These are phyloP conservation scores for Pseudochromis fuscus DNA, from an alignment of 2,797 vertebrate genomes.

Conservation along the genomic window DNA sequence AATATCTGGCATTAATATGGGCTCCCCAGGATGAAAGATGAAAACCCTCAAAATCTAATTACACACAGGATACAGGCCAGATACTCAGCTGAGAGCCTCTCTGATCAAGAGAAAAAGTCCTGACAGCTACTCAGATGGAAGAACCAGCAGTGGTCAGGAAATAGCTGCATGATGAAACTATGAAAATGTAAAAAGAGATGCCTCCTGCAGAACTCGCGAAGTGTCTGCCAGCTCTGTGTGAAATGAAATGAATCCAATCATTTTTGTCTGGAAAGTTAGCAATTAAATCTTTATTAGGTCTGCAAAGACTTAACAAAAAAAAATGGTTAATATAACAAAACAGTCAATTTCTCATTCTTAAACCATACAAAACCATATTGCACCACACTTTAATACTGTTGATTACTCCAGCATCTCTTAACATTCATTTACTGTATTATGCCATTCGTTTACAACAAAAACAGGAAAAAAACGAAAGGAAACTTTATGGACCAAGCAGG, in stretches of 20 bases:
- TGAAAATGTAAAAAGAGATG: slow-evolving; percentile 38
- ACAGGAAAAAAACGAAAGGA: slow-evolving; percentile 23
- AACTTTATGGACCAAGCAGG: slow-evolving; percentile 51
- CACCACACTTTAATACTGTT: slow-evolving; percentile 73
- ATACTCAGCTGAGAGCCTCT: slow-evolving; percentile 29
- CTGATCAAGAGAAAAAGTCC: slow-evolving; percentile 33
- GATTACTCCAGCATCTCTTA: slow-evolving; percentile 54
- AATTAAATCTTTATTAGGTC: slow-evolving; percentile 85
- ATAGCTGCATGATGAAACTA: slow-evolving; percentile 55
- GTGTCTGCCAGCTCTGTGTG: slow-evolving; percentile 12
- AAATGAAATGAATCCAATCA: slow-evolving; percentile 59
- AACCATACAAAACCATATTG: slow-evolving; percentile 84
- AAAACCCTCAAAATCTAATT: slow-evolving; percentile 7
- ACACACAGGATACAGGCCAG: not conserved
- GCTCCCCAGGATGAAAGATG: not conserved
- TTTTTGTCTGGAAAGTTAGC: slow-evolving; percentile 73
- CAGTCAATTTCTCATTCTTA: slow-evolving; percentile 66
- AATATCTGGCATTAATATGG: not conserved
- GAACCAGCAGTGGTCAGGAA: slow-evolving; percentile 49
- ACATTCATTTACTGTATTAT: slow-evolving; percentile 64
- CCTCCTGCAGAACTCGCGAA: slow-evolving; percentile 16
- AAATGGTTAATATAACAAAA: slow-evolving; percentile 87
- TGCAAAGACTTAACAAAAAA: slow-evolving; percentile 83
- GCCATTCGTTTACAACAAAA: slow-evolving; percentile 61
- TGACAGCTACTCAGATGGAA: slow-evolving; percentile 39